Evolutionary conservation across 2,888 invertebrate genomes (phyloP), one percentile per base, ranked within the genome.

Genomic region (Cryptosula pallasiana): DNA sequence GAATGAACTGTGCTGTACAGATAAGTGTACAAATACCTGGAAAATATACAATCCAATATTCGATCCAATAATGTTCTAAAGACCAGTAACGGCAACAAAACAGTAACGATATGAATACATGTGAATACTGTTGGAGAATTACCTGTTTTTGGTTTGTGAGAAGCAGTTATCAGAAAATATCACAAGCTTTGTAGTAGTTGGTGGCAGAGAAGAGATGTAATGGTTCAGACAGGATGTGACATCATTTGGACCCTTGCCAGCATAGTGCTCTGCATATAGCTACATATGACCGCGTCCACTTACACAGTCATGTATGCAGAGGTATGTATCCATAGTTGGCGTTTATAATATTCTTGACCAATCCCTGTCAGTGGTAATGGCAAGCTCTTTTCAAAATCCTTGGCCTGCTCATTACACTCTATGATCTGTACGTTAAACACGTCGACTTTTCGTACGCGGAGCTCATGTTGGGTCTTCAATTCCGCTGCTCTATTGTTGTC

Each of bases 241-340:
- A 5, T 57, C 25, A 25, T 57, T 57, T 5, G 25, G 13, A 5
- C 13, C 57, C 5, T 57, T 57, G 5, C n/a, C n/a, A 13, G 45
- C 45, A 45, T 13, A 45, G 45, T 45, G 45, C 20, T 45, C 45
- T 13, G 45, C 9, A n/a, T 25, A 57, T 57, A 25, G n/a, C n/a
- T 57, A 25, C 13, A 57, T 25, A n/a, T 16, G 3, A 16, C 5
- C 25, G 20, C 25, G 5, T 25, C n/a, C 57, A 57, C 20, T 57
- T 9, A 16, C 57, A 25, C 25, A 57, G 25, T 57, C 57, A 57
- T 57, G 25, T 5, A 23, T 57, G 20, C 57, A 16, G 25, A 57
- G 25, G n/a, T 57, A 57, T 57, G 57, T 5, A 57, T 5, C 57
- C 57, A 57, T n/a, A 57, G 57, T 25, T 57, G 57, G 20, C 57